Percentiles rank a stretch among this genome's conserved stretches.
These are phyloP conservation scores for Philopotamus ludificatus DNA, from an alignment of 1,140 invertebrate genomes.

Conservation along the genomic window DNA sequence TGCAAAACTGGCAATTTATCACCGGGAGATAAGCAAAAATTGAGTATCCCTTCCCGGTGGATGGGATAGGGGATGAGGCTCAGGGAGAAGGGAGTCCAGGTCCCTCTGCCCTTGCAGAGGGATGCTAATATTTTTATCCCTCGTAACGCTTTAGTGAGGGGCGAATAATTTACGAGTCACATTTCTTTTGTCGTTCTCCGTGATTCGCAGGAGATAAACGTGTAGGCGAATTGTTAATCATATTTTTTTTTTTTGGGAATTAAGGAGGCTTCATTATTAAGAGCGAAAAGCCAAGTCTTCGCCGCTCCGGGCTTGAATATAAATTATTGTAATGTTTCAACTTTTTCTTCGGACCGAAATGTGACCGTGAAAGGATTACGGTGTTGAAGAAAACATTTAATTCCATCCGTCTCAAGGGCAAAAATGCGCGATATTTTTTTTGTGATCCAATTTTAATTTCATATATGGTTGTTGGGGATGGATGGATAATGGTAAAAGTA, in stretches of 20 bases:
- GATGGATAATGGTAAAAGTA: no score
- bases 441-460: background rate
- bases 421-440: background rate
- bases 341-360: constrained; percentile 7
- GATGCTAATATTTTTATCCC: constrained; percentile 43
- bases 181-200: constrained; percentile 40
- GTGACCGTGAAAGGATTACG: background rate
- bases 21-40: constrained; percentile 25
- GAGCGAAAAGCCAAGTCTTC: constrained; percentile 19
- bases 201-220: constrained; percentile 42
- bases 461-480: background rate
- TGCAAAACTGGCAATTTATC: constrained; percentile 25
- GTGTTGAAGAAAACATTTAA: background rate
- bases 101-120: constrained; percentile 8
- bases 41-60: constrained; percentile 18
- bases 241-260: constrained; percentile 32
- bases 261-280: constrained; percentile 31
- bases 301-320: constrained; percentile 4
- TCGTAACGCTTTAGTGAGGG: constrained; percentile 38
- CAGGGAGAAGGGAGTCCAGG: constrained; percentile 15
- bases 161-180: constrained; percentile 42
- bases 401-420: constrained; percentile 4
- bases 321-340: constrained; percentile 23
- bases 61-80: constrained; percentile 6
- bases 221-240: constrained; percentile 40